phyloP scores from a whole-genome alignment of 2,888 invertebrate species.

The Ectemnius cavifrons region DNA sequence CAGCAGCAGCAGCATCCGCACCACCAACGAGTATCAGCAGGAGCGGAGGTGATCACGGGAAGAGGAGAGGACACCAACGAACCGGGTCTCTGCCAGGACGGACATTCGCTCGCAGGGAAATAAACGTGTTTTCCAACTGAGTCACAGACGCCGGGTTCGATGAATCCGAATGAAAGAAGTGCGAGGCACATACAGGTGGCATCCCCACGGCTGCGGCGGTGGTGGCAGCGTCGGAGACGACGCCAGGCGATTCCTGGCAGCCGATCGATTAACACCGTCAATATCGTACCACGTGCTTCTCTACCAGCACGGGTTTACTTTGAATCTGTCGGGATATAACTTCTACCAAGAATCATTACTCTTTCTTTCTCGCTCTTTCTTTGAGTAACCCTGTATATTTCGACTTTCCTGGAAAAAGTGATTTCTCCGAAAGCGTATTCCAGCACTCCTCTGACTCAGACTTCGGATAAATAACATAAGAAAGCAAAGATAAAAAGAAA shows the following conservation, averaged over 20 bases:
- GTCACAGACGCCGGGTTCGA: conserved; percentile 41
- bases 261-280: conserved; percentile 43
- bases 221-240: conserved; percentile 2
- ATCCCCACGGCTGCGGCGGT: too few species aligned
- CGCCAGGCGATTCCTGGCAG: conserved; percentile 32
- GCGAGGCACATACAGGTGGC: conserved; percentile 12
- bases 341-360: too few species aligned
- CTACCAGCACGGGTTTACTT: neutral
- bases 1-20: too few species aligned
- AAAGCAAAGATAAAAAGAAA: too few species aligned
- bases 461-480: too few species aligned
- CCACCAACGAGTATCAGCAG: conserved; percentile 41
- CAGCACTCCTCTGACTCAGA: too few species aligned
- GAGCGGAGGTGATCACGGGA: neutral
- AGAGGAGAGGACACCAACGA: neutral
- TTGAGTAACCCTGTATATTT: too few species aligned
- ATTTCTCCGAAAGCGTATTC: too few species aligned
- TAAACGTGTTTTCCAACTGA: conserved; percentile 48
- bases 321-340: too few species aligned
- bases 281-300: conserved; percentile 21
- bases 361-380: too few species aligned
- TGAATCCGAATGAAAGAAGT: conserved; percentile 49
- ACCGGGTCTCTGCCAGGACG: neutral
- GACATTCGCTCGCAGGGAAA: conserved; percentile 34
- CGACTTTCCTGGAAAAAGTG: too few species aligned